phyloP scores from a whole-genome alignment of 1,140 invertebrate genomes.

The Harpegnathos saltator region DNA sequence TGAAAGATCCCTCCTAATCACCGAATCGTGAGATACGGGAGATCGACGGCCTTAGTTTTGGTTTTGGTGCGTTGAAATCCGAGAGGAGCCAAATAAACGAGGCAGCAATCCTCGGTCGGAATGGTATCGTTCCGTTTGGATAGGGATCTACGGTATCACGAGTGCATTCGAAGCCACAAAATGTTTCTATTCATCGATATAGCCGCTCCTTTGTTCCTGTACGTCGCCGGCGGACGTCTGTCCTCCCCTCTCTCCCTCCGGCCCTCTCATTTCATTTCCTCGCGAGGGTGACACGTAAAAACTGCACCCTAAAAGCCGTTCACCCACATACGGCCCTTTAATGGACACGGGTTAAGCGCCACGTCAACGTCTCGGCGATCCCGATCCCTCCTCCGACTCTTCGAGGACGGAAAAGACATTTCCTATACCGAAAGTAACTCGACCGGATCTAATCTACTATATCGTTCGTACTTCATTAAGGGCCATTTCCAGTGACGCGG shows the following conservation, averaged over 20 bases:
- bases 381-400: slow-evolving; percentile 20
- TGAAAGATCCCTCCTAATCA: slow-evolving; percentile 9
- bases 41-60: slow-evolving; percentile 43
- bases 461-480: slow-evolving; percentile 76
- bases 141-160: slow-evolving; percentile 35
- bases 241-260: background rate
- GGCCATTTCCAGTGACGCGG: slow-evolving; percentile 68
- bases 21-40: slow-evolving; percentile 33
- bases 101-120: background rate
- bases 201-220: slow-evolving; percentile 63
- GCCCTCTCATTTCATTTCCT: background rate
- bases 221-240: background rate
- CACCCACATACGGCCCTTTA: slow-evolving; percentile 53
- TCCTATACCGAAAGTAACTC: slow-evolving; percentile 64
- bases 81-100: slow-evolving; percentile 39
- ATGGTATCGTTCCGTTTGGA: slow-evolving; percentile 39
- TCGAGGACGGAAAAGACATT: slow-evolving; percentile 61
- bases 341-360: slow-evolving; percentile 56
- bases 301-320: slow-evolving; percentile 28
- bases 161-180: slow-evolving; percentile 52
- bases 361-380: slow-evolving; percentile 41
- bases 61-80: slow-evolving; percentile 24
- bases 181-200: slow-evolving; percentile 67
- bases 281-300: slow-evolving; percentile 44
- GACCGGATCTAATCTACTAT: slow-evolving; percentile 72